phyloP scores from a whole-genome alignment of 2,797 vertebrate species.

The Micrastur ruficollis region DNA sequence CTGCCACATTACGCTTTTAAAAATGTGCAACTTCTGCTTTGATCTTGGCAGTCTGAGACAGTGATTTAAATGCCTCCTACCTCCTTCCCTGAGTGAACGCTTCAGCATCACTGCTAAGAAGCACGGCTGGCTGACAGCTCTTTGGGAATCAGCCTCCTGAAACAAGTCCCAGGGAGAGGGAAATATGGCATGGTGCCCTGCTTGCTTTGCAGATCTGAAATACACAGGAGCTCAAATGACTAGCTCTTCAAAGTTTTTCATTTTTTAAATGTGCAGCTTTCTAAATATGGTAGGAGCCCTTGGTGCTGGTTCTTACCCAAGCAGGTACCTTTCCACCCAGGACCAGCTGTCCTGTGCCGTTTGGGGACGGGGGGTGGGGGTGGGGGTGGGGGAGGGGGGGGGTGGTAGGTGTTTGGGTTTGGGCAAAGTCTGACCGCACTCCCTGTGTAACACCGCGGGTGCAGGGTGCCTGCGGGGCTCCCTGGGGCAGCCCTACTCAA shows the following conservation, averaged over 20 bases:
- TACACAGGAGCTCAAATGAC: not conserved
- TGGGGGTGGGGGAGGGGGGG: not conserved
- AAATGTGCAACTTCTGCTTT: conserved; percentile 24
- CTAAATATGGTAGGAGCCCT: not conserved
- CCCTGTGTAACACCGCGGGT: rapidly evolving
- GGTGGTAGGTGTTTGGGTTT: not conserved
- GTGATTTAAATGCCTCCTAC: conserved; percentile 59
- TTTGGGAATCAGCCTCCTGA: conserved; percentile 26
- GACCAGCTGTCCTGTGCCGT: not conserved
- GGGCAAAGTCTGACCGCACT: not conserved
- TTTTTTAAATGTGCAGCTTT: not conserved
- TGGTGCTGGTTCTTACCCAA: not conserved
- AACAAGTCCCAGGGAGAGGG: conserved; percentile 40
- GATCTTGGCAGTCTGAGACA: conserved; percentile 38
- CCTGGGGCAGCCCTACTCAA: not conserved
- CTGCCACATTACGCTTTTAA: not conserved
- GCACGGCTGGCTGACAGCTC: conserved; percentile 57
- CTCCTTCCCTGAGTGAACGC: conserved; percentile 38
- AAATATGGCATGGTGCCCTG: conserved; percentile 37
- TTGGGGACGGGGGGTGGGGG: too few relatives aligned
- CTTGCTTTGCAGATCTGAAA: conserved; percentile 53
- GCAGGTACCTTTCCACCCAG: not conserved
- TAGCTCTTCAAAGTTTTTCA: not conserved
- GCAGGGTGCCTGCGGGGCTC: not conserved
- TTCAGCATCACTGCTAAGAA: conserved; percentile 41